Percentiles rank a stretch among this genome's conserved stretches.
Evolutionary conservation across 2,888 invertebrate species (phyloP).

Genomic region (Punctoribates punctum): DNA sequence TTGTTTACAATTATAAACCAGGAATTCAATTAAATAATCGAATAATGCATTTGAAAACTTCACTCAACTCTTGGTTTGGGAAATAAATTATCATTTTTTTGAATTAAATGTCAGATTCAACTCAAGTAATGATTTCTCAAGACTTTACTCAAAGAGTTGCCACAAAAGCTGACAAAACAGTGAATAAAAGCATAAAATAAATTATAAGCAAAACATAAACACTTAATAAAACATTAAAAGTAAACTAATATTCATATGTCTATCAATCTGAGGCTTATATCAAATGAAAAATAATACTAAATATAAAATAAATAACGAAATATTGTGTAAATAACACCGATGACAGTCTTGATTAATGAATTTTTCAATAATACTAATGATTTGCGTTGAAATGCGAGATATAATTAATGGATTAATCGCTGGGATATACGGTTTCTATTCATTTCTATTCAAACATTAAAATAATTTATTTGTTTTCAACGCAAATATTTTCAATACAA

Average conservation of each 20-base stretch:
- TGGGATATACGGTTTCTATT: too few species aligned
- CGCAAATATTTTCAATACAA: too few species aligned
- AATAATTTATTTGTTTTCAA: too few species aligned
- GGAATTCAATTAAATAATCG: too few species aligned
- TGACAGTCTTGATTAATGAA: too few species aligned
- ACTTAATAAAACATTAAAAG: conserved; percentile 7
- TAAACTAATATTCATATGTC: neutral
- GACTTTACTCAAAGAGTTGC: neutral
- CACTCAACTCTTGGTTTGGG: neutral
- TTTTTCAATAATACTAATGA: too few species aligned
- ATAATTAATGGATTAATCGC: too few species aligned
- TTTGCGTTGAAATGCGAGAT: too few species aligned
- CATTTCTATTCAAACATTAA: too few species aligned
- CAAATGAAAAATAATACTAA: neutral
- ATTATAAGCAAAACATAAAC: neutral
- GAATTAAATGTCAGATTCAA: neutral
- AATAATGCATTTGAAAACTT: too few species aligned
- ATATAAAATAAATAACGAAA: neutral
- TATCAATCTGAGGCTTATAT: neutral
- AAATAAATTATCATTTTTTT: neutral
- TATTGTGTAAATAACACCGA: neutral
- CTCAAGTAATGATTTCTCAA: neutral
- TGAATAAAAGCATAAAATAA: neutral
- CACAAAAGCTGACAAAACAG: neutral
- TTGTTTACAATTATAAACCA: too few species aligned